Evolutionary conservation across 2,113 vertebrate species (phyloP).

Genomic region (Chunga burmeisteri): DNA sequence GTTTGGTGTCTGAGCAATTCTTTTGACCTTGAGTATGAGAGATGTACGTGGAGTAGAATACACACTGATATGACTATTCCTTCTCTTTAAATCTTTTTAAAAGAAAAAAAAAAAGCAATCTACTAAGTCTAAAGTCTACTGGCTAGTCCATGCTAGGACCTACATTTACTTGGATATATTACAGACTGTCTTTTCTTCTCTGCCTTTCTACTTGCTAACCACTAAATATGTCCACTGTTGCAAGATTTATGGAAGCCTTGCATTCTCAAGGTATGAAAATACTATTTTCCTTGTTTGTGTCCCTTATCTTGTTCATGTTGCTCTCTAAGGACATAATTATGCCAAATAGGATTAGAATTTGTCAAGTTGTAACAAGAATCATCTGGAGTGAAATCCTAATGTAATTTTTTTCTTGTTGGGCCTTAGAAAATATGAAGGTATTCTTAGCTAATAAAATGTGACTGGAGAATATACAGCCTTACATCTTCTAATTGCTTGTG

Average conservation of each 20-base stretch:
- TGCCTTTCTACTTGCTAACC: background rate
- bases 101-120: too few relatives aligned
- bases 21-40: background rate
- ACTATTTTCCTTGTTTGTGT: background rate
- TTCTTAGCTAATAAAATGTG: background rate
- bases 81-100: background rate
- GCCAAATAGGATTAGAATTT: background rate
- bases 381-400: background rate
- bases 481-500: background rate
- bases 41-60: background rate
- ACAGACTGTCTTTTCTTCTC: background rate
- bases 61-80: fast-evolving
- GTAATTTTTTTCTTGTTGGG: background rate
- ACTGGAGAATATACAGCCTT: background rate
- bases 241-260: background rate
- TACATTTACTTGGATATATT: background rate
- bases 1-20: background rate
- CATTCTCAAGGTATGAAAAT: background rate
- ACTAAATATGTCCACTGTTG: background rate
- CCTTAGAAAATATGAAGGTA: background rate
- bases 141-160: background rate
- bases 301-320: background rate
- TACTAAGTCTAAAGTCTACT: background rate
- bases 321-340: background rate
- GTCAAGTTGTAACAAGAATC: background rate